Evolutionary conservation across 2,797 vertebrate genomes (phyloP).

Genomic region (Gouania willdenowi): DNA sequence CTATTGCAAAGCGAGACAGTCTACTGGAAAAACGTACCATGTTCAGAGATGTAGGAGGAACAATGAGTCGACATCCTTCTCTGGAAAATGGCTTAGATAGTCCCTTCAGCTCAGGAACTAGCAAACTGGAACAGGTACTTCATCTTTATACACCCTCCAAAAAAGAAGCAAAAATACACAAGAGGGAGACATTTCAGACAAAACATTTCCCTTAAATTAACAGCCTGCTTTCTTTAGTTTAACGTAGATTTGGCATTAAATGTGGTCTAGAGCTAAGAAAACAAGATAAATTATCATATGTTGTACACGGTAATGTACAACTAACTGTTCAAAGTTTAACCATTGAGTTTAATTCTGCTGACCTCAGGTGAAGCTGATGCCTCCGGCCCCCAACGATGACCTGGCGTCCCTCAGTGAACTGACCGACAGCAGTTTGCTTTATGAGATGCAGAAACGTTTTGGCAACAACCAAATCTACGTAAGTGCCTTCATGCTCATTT

Average conservation of each 20-base stretch:
- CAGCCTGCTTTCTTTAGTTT: no score
- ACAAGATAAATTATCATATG: no score
- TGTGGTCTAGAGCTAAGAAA: no score
- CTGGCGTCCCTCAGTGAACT: constrained; percentile 92
- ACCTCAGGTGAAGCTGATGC: constrained; percentile 88
- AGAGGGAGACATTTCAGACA: no score
- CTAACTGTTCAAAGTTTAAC: no score
- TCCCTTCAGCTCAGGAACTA: constrained; percentile 40
- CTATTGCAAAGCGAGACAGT: constrained; percentile 92
- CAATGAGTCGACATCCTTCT: constrained; percentile 74
- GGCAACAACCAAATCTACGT: constrained; percentile 95
- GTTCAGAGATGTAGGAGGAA: constrained; percentile 85
- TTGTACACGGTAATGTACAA: no score
- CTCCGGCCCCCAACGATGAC: constrained; percentile 93
- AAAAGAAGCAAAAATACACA: no score
- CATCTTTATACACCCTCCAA: no score
- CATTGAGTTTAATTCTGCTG: not conserved
- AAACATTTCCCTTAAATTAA: no score
- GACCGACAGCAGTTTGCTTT: constrained; percentile 90
- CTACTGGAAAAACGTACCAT: constrained; percentile 90
- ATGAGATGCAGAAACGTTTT: constrained; percentile 97
- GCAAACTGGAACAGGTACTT: constrained; percentile 90
- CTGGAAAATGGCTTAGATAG: constrained; percentile 80
- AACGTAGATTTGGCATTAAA: no score
- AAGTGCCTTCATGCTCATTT: constrained; percentile 48